Percentiles rank a stretch among this genome's conserved stretches.
phyloP scores from a whole-genome alignment of 2,888 invertebrate species.

The Bhutanitis thaidina region DNA sequence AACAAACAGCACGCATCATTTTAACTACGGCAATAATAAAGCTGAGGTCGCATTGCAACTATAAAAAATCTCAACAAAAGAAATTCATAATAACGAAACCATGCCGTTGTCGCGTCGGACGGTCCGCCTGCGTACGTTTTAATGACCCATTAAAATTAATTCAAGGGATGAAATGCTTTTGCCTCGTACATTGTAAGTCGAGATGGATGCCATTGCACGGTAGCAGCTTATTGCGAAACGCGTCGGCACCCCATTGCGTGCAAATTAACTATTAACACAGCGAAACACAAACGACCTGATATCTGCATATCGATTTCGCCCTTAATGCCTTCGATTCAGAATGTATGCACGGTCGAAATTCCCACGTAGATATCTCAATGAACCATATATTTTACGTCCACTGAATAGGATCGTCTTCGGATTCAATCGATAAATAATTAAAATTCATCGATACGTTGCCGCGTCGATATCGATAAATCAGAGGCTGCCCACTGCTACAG shows the following conservation, averaged over 20 bases:
- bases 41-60: neutral
- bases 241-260: slow-evolving; percentile 40
- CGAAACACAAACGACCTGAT: neutral
- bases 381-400: neutral
- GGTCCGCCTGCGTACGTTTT: slow-evolving; percentile 28
- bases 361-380: neutral
- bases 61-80: slow-evolving; percentile 12
- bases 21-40: neutral
- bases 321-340: neutral
- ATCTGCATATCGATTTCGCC: neutral
- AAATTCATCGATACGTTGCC: slow-evolving; percentile 44
- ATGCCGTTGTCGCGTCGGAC: slow-evolving; percentile 30
- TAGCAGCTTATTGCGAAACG: slow-evolving; percentile 13
- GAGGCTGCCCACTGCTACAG: slow-evolving; percentile 25
- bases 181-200: neutral
- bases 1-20: no score
- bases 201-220: neutral
- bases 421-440: slow-evolving; percentile 40
- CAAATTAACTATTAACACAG: slow-evolving; percentile 46
- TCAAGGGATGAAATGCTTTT: neutral
- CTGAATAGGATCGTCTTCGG: slow-evolving; percentile 19
- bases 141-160: slow-evolving; percentile 1
- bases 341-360: neutral
- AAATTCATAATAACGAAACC: slow-evolving; percentile 18
- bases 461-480: slow-evolving; percentile 26